A percentile compares a stretch with the other conserved stretches of the same genome.
These are phyloP conservation scores for Carapus acus DNA, from an alignment of 2,797 vertebrate species.

Conservation along the genomic window DNA sequence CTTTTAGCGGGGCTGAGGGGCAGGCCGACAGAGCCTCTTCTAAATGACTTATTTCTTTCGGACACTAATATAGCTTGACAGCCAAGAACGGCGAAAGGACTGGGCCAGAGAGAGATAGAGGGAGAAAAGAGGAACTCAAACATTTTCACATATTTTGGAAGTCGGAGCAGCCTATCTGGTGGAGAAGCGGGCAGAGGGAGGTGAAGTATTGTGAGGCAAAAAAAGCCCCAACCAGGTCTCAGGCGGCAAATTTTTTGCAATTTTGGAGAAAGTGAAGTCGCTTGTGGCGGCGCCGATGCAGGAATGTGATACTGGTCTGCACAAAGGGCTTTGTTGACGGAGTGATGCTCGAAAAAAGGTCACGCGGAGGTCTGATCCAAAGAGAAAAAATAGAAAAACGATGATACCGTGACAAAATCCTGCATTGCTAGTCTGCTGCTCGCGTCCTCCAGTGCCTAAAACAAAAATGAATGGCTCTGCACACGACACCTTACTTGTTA, in stretches of 20 bases:
- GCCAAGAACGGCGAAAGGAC: slow-evolving; percentile 72
- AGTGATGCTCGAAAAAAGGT: too few species aligned
- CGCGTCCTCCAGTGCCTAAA: too few species aligned
- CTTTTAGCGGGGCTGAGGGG: slow-evolving; percentile 77
- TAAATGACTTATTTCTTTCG: slow-evolving; percentile 83
- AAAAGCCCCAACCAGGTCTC: slow-evolving; percentile 8
- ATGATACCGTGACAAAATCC: too few species aligned
- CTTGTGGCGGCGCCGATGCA: slow-evolving; percentile 15
- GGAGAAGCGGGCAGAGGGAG: slow-evolving; percentile 40
- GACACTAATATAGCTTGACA: slow-evolving; percentile 84
- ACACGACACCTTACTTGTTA: too few species aligned
- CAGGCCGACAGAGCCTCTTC: slow-evolving; percentile 74
- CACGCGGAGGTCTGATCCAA: too few species aligned
- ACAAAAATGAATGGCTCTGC: too few species aligned
- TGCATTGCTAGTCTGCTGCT: too few species aligned
- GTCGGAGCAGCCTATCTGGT: slow-evolving; percentile 53
- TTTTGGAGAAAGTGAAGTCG: accelerated
- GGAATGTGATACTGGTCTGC: slow-evolving; percentile 24
- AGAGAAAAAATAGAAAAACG: too few species aligned
- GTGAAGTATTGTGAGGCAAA: slow-evolving; percentile 16
- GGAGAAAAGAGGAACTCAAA: slow-evolving; percentile 53
- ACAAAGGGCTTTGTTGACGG: too few species aligned
- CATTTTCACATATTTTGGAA: slow-evolving; percentile 67
- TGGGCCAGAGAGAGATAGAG: slow-evolving; percentile 40
- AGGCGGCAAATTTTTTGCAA: neutral